phyloP scores from a whole-genome alignment of 2,113 vertebrate species.

The Sinocyclocheilus rhinocerous region DNA sequence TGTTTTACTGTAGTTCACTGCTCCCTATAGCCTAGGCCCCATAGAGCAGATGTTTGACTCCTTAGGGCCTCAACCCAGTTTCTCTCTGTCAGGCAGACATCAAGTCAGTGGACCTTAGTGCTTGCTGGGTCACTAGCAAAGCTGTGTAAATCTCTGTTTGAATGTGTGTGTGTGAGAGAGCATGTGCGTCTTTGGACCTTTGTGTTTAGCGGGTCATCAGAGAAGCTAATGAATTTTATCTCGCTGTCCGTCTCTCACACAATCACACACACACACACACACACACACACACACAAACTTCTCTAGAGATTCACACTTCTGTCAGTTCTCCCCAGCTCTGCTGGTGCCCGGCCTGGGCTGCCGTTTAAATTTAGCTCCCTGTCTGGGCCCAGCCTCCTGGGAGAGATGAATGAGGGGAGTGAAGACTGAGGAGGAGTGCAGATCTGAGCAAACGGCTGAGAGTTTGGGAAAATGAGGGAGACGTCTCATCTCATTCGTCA shows the following conservation, averaged over 20 bases:
- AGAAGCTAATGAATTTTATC: constrained; percentile 99
- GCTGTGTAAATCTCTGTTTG: constrained; percentile 65
- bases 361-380: constrained; percentile 69
- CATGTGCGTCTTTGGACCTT: constrained; percentile 58
- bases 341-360: constrained; percentile 31
- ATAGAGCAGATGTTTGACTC: constrained; percentile 47
- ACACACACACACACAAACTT: constrained; percentile 15
- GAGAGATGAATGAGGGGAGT: constrained; percentile 48
- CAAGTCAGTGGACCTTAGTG: constrained; percentile 63
- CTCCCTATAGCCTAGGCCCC: constrained; percentile 51
- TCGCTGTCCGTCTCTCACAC: constrained; percentile 64
- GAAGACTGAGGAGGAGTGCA: constrained; percentile 53
- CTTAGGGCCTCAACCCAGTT: constrained; percentile 50
- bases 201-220: constrained; percentile 90
- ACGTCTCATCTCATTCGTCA: constrained; percentile 78
- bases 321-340: constrained; percentile 47
- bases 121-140: constrained; percentile 56
- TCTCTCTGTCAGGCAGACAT: constrained; percentile 58
- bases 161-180: constrained; percentile 65
- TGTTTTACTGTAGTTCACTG: constrained; percentile 72
- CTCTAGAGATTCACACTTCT: constrained; percentile 39
- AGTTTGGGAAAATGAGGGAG: constrained; percentile 74
- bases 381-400: constrained; percentile 53
- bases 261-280: constrained; percentile 11
- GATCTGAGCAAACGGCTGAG: constrained; percentile 64